Conservation (phyloP, 2,888 invertebrate genomes). For the Meiosimyza platycephala region DNA sequence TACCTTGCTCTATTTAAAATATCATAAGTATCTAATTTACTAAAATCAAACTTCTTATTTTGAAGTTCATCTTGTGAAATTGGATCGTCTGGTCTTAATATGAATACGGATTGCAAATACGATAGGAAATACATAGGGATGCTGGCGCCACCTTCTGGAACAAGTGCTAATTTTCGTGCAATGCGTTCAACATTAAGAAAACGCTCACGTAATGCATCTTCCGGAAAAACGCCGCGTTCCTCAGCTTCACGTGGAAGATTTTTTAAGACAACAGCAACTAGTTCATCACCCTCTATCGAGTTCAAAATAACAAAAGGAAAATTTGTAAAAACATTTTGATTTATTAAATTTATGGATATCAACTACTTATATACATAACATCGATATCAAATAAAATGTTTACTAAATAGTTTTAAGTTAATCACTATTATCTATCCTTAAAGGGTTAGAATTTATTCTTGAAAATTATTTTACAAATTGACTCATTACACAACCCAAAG, state of each 20-base stretch:
- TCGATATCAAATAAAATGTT: too few species aligned
- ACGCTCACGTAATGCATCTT: constrained; percentile 84
- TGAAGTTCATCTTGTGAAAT: constrained; percentile 80
- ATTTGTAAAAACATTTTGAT: neutral
- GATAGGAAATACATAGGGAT: constrained; percentile 86
- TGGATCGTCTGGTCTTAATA: constrained; percentile 76
- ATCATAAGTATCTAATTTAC: constrained; percentile 84
- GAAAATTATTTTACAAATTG: too few species aligned
- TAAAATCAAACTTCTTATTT: constrained; percentile 79
- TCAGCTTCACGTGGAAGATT: constrained; percentile 83
- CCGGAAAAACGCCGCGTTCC: constrained; percentile 87
- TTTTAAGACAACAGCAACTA: constrained; percentile 81
- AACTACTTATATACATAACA: too few species aligned
- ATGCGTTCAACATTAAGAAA: constrained; percentile 85
- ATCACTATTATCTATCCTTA: too few species aligned
- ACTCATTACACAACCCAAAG: too few species aligned
- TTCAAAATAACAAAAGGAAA: neutral
- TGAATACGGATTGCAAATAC: constrained; percentile 88
- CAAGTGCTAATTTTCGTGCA: constrained; percentile 85
- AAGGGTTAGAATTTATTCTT: too few species aligned
- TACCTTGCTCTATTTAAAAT: constrained; percentile 90
- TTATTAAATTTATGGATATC: too few species aligned
- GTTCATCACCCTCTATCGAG: constrained; percentile 76
- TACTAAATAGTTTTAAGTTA: too few species aligned
- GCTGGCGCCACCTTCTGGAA: constrained; percentile 89